These are phyloP conservation scores for Eubucco bourcierii DNA, from an alignment of 2,113 vertebrate genomes.

Conservation along the genomic window DNA sequence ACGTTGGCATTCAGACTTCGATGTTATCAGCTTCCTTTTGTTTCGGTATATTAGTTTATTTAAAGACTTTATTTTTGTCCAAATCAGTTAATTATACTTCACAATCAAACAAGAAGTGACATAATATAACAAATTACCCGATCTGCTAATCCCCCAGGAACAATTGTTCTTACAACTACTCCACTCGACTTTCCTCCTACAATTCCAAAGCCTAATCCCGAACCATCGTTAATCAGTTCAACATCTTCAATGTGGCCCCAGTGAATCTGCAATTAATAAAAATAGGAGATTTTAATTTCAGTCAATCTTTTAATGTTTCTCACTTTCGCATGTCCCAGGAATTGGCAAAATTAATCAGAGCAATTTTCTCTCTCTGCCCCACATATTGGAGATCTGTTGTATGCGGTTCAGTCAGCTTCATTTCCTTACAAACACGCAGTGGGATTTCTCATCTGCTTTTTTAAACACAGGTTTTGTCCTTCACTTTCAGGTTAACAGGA, in stretches of 20 bases:
- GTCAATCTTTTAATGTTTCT: neutral
- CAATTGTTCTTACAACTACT: slow-evolving; percentile 91
- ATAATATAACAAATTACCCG: slow-evolving; percentile 79
- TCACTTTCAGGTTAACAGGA: slow-evolving; percentile 18
- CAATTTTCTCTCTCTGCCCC: neutral
- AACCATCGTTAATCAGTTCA: slow-evolving; percentile 92
- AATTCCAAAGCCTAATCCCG: slow-evolving; percentile 95
- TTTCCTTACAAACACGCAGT: neutral
- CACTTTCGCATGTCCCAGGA: neutral
- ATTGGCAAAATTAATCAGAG: neutral
- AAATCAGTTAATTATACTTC: slow-evolving; percentile 39
- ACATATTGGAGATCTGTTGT: neutral
- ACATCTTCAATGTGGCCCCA: slow-evolving; percentile 93
- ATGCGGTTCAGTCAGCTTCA: slow-evolving; percentile 14
- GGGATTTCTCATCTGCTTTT: slow-evolving; percentile 56
- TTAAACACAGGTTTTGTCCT: slow-evolving; percentile 4
- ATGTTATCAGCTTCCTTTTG: slow-evolving; percentile 57
- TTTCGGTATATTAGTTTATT: slow-evolving; percentile 47
- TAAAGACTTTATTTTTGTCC: slow-evolving; percentile 33
- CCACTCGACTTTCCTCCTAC: slow-evolving; percentile 90
- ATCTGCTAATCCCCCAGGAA: slow-evolving; percentile 89
- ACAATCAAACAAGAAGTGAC: slow-evolving; percentile 45
- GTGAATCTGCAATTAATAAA: slow-evolving; percentile 75
- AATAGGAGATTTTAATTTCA: slow-evolving; percentile 29
- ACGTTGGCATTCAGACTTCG: slow-evolving; percentile 18